Evolutionary conservation across 2,797 vertebrate species (phyloP), one percentile per base, ranked within the genome.

Genomic region (Meda fulgida): DNA sequence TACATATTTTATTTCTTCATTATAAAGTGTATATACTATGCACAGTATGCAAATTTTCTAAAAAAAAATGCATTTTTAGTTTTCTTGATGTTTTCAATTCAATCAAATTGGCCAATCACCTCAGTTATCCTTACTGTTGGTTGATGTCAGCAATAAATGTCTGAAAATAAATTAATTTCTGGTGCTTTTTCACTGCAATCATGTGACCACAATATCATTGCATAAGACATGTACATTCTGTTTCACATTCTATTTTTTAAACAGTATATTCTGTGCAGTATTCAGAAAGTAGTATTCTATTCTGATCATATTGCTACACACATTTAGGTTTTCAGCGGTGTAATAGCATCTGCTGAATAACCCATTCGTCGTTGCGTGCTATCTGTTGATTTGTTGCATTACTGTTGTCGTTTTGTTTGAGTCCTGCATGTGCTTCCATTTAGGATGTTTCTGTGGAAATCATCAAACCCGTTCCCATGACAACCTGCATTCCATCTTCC

Each of bases 391-490:
- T 73, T 88, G 92, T 92, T 94, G 92, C 88, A 63, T 84, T 94
- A 19, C 91, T 92, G 89, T 90, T 90, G 92, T 85, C 90, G 19
- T 71, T 93, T 86, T 92, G 83, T 92, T 94, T 92, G 81, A 73
- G 79, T 78, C 72, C 78, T 84, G 89, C 88, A 88, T 86, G 89
- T 86, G 69, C 83, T 86, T 93, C 89, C 91, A 80, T 92, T 82
- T 95, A 96, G 96, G 95, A 92, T 87, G 93, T 95, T 87, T 93
- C 92, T 83, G 90, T 92, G 84, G 96, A 96, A 92, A 93, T 96
- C 94, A 92, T 96, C 93, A 96, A 96, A 88, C 95, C 96, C 88
- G 95, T 96, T 89, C 95, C 95, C 90, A 93, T 96, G 72, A 38
- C 72, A 72, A 77, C 46, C 34, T 55, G 19, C 75, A 76, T 83